Evolutionary conservation across 2,797 vertebrate species (phyloP), one percentile per base, ranked within the genome.

Genomic region (Meriones psammophilus): DNA sequence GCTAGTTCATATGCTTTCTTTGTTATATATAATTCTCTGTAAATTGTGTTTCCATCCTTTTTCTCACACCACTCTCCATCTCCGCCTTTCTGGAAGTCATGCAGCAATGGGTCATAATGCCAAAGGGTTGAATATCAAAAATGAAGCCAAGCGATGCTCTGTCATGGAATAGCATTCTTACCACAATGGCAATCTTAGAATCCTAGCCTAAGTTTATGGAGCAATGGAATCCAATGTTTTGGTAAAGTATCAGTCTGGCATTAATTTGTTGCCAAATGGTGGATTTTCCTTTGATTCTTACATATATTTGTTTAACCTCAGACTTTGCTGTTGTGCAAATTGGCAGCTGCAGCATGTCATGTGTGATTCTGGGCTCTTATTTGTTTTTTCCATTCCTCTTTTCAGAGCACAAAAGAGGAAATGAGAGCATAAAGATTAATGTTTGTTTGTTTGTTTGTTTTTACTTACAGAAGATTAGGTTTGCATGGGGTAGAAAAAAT

Each of bases 201-300:
- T 20, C 8, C 9, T 60, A 39, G 26, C 30, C 81, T 36, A 86
- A 42, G 66, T 60, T 68, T 74, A 28, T 60, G 13, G 8, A 89
- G 33, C 28, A 54, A n/a, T 17, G 8, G 79, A 74, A 64, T 36
- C 39, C 39, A 30, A 39, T 50, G 24, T 87, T 94, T 58, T 84
- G 77, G 96, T 92, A 71, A 66, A 86, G 12, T 80, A 77, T 81
- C 91, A 60, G 12, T 64, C 87, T 79, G 68, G 22, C n/a, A 54
- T 74, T 92, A 81, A 42, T 88, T 62, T 69, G 78, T 80, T 90
- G 56, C 76, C 71, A 95, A 88, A 88, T 17, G 80, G 58, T 89
- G 50, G 89, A 81, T 85, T 96, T 94, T 71, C 81, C 95, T 97
- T 96, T 69, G 84, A 64, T 54, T 95, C 56, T 80, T 89, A 94